A percentile compares a stretch with the other conserved stretches of the same genome.
phyloP scores from a whole-genome alignment of 2,888 invertebrate species.

The Lamellibrachia satsuma region DNA sequence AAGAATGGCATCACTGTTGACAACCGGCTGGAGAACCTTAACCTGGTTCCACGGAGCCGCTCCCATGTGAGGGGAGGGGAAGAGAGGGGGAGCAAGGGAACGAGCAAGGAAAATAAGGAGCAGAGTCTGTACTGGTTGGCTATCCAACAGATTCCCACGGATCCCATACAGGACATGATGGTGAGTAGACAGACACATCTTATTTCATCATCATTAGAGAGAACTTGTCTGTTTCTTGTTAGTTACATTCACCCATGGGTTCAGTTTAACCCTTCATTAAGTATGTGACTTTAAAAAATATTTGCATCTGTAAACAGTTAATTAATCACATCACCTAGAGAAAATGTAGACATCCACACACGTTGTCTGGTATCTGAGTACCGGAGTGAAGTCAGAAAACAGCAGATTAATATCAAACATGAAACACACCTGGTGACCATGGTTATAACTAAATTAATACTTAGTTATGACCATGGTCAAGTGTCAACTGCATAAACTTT shows the following conservation, averaged over 20 bases:
- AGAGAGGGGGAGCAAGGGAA: constrained; percentile 45
- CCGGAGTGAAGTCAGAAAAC: too few species aligned
- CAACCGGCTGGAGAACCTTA: constrained; percentile 68
- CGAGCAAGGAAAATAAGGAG: constrained; percentile 58
- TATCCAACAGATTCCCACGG: constrained; percentile 67
- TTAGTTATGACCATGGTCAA: too few species aligned
- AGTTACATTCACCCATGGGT: too few species aligned
- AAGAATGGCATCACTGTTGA: constrained; percentile 69
- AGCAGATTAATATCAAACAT: too few species aligned
- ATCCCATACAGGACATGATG: constrained; percentile 58
- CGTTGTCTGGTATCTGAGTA: too few species aligned
- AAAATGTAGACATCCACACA: neutral
- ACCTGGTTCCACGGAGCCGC: constrained; percentile 54
- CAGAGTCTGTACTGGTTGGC: constrained; percentile 69
- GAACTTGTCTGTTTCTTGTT: neutral
- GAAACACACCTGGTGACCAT: too few species aligned
- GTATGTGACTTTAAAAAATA: too few species aligned
- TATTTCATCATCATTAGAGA: neutral
- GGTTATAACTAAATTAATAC: too few species aligned
- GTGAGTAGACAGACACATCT: neutral
- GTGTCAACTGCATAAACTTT: too few species aligned
- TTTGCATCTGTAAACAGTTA: too few species aligned
- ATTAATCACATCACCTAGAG: too few species aligned
- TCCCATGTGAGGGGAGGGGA: constrained; percentile 27
- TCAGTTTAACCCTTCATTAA: too few species aligned